A percentile compares a stretch with the other conserved stretches of the same genome.
Conservation (phyloP, 2,113 vertebrate genomes). For the Myrmecophaga tridactyla region DNA sequence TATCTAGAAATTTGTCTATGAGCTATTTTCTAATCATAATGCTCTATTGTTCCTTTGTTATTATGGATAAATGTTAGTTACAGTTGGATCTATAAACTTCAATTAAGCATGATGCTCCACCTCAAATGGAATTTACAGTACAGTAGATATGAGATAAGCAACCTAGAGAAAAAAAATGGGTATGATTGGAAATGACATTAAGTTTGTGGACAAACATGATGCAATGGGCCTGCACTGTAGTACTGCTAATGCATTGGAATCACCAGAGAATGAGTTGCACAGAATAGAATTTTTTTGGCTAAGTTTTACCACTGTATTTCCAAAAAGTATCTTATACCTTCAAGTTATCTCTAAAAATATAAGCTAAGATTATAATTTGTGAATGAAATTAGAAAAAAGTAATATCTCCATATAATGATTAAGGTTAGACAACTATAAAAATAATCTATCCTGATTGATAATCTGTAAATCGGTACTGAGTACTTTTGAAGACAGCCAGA, state of each 20-base stretch:
- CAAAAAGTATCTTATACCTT: neutral
- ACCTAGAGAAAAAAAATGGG: neutral
- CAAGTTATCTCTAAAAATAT: neutral
- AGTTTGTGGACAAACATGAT: neutral
- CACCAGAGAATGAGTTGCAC: neutral
- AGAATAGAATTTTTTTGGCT: neutral
- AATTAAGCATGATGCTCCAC: neutral
- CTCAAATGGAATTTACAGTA: neutral
- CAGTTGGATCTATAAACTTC: neutral
- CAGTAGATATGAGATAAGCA: neutral
- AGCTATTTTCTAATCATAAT: neutral
- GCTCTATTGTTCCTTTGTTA: neutral
- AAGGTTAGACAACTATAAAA: neutral
- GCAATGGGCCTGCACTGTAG: neutral
- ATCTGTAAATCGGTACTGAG: neutral
- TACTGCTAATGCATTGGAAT: neutral
- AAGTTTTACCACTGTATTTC: neutral
- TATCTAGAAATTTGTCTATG: neutral
- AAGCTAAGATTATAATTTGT: slow-evolving; percentile 1
- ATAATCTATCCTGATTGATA: neutral
- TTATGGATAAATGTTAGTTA: neutral
- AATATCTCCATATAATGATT: neutral
- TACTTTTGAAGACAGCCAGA: neutral
- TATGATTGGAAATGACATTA: neutral
- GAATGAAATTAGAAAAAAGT: neutral